Evolutionary conservation across 2,888 invertebrate genomes (phyloP), one percentile per base, ranked within the genome.

Genomic region (Epicampocera succincta): DNA sequence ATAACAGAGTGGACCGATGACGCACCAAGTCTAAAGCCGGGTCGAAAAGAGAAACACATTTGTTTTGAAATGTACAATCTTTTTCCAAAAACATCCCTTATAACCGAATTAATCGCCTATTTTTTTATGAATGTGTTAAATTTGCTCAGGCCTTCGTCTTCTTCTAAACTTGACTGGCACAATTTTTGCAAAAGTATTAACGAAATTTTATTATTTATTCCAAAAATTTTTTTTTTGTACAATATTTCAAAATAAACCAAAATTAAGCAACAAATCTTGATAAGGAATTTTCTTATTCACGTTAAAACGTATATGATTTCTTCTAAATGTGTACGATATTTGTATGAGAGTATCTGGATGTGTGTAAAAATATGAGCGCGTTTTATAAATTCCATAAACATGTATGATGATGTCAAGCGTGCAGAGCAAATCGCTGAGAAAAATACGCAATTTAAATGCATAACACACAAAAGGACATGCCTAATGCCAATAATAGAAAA

Each of bases 401-500:
- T 78, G 82, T 78, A 78, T 82, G 82, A 78, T 78, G 71, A 78
- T 82, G 71, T 73, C 77, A 83, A 76, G 88, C 87, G 89, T 87
- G 87, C 89, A 90, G 89, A 82, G 88, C 90, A 90, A 90, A 89
- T 89, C 89, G 90, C 87, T 90, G 88, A 89, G 90, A 89, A 91
- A 91, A 90, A 90, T 89, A 91, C 91, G 90, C 90, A 91, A 91
- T 91, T 91, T 91, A 91, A 91, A 91, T 91, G 90, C 90, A 91
- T 91, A 90, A 91, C 90, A 90, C 90, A 90, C 91, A 90, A 88
- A 82, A 90, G 89, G 90, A 88, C 88, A 88, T 89, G 90, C 89
- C 90, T 91, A 91, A 91, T 91, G 88, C 91, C 91, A 91, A 91
- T 91, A 91, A 91, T 91, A 91, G 91, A 91, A 91, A 89, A 82